Percentiles rank a stretch among this genome's conserved stretches.
Evolutionary conservation across 35 echinoderm and acorn worm species (phyloP).

Genomic region (Heliocidaris erythrogramma): DNA sequence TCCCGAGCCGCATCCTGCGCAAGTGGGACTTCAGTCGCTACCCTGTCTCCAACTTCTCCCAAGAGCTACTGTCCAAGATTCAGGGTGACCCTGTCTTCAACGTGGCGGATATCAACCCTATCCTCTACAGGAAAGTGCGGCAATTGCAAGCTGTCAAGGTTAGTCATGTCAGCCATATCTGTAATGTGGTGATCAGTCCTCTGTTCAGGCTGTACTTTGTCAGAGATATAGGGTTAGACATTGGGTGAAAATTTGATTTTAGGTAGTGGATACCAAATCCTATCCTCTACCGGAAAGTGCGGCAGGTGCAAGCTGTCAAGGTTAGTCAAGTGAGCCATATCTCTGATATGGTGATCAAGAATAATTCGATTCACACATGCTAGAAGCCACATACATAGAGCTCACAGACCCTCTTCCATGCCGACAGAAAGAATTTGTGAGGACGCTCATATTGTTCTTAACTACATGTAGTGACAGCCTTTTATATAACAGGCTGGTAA

Average conservation of each 20-base stretch:
- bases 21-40: constrained; percentile 96
- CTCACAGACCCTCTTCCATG: too few species aligned
- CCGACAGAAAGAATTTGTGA: too few species aligned
- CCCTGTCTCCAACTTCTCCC: constrained; percentile 86
- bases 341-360: too few species aligned
- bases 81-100: constrained; percentile 85
- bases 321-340: neutral
- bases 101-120: constrained; percentile 74
- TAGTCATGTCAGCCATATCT: neutral
- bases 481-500: too few species aligned
- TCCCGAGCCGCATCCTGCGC: constrained; percentile 71
- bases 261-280: constrained; percentile 72
- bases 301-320: constrained; percentile 61
- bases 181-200: neutral
- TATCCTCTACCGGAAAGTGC: constrained; percentile 71
- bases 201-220: neutral
- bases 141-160: constrained; percentile 75
- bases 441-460: too few species aligned
- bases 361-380: too few species aligned
- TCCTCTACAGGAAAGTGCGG: constrained; percentile 77
- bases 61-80: constrained; percentile 86
- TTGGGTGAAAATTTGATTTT: constrained; percentile 34
- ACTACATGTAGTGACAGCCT: too few species aligned
- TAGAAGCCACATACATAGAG: too few species aligned
- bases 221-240: too few species aligned